Conservation (phyloP, 2,888 invertebrate genomes). For the Blera fallax region DNA sequence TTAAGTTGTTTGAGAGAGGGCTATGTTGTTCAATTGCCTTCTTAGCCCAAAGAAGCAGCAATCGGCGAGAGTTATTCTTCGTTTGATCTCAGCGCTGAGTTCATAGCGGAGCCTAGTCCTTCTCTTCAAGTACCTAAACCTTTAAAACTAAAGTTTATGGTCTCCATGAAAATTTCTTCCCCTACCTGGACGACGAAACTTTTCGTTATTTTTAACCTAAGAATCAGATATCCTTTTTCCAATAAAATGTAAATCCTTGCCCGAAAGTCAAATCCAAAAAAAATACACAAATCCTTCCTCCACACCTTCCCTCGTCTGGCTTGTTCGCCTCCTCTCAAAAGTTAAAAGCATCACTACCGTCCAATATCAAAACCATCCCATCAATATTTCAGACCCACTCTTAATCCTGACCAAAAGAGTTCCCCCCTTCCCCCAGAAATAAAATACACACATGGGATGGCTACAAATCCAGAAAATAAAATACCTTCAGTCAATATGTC, state of each 20-base stretch:
- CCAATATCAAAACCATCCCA: background rate
- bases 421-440: background rate
- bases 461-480: background rate
- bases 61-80: no score
- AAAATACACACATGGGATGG: background rate
- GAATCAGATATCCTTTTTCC: no score
- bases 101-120: no score
- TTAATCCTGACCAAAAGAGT: background rate
- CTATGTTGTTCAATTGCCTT: no score
- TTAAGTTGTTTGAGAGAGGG: no score
- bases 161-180: no score
- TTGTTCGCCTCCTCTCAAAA: background rate
- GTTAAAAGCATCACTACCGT: background rate
- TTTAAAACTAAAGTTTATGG: no score
- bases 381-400: slow-evolving; percentile 16
- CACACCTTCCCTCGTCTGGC: background rate
- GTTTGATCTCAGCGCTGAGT: no score
- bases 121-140: no score
- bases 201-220: background rate
- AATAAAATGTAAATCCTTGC: background rate
- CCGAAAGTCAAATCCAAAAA: background rate
- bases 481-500: background rate
- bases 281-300: slow-evolving; percentile 12
- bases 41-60: no score
- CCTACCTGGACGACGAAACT: no score